phyloP scores from a whole-genome alignment of 2,888 invertebrate species.

The Lissocephala sabroskyi region DNA sequence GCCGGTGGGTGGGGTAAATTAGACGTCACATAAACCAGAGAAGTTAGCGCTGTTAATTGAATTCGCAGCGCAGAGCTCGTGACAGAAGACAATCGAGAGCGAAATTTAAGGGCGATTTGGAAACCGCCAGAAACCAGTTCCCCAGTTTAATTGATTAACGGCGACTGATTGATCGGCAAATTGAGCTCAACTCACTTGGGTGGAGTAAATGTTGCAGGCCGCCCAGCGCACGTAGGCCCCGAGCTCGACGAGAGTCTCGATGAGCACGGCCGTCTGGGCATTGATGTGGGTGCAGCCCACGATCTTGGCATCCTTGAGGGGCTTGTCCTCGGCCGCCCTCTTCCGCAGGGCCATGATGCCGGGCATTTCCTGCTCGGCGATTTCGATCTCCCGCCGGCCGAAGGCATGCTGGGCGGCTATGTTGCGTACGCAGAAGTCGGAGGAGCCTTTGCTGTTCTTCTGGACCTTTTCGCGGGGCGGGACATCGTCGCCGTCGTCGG shows the following conservation, averaged over 20 bases:
- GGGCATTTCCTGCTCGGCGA: slow-evolving; percentile 99
- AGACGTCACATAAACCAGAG: slow-evolving; percentile 30
- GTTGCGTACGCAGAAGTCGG: slow-evolving; percentile 95
- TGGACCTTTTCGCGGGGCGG: slow-evolving; percentile 95
- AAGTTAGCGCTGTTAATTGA: slow-evolving; percentile 27
- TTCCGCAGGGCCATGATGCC: slow-evolving; percentile 96
- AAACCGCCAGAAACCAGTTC: slow-evolving; percentile 30
- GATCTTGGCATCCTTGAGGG: slow-evolving; percentile 94
- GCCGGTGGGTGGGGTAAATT: slow-evolving; percentile 24
- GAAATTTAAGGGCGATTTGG: background rate
- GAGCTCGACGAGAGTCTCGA: slow-evolving; percentile 89
- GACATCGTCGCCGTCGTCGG: slow-evolving; percentile 94
- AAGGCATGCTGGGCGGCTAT: slow-evolving; percentile 90
- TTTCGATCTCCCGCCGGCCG: slow-evolving; percentile 96
- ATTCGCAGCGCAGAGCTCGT: slow-evolving; percentile 9
- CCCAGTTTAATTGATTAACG: slow-evolving; percentile 45
- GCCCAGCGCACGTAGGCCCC: slow-evolving; percentile 97
- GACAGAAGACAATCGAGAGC: background rate
- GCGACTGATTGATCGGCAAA: slow-evolving; percentile 55
- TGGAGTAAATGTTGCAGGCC: slow-evolving; percentile 98
- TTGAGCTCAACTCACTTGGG: slow-evolving; percentile 78
- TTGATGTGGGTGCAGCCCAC: slow-evolving; percentile 99
- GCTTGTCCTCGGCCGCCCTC: slow-evolving; percentile 93
- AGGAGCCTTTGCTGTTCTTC: slow-evolving; percentile 86
- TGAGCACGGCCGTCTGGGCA: slow-evolving; percentile 96